Percentiles rank a stretch among this genome's conserved stretches.
phyloP scores from a whole-genome alignment of 2,113 vertebrate species.

The Cyprinodon variegatus region DNA sequence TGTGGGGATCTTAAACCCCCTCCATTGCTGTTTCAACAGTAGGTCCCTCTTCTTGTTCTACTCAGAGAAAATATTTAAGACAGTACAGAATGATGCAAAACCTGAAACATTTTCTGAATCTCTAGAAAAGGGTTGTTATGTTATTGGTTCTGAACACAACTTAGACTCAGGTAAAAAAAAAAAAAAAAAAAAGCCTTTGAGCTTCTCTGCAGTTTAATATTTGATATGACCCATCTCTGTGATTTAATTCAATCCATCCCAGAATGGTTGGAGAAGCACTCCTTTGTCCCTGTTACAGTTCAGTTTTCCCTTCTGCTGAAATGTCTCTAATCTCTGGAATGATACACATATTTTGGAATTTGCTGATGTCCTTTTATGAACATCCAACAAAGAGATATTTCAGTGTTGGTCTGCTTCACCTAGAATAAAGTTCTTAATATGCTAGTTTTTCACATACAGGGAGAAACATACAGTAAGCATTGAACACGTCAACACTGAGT shows the following conservation, averaged over 20 bases:
- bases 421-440: constrained; percentile 61
- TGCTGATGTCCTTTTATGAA: constrained; percentile 66
- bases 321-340: constrained; percentile 48
- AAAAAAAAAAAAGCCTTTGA: background rate
- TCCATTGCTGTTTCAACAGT: constrained; percentile 21
- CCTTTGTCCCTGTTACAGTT: constrained; percentile 35
- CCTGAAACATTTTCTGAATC: background rate
- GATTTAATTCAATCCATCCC: constrained; percentile 56
- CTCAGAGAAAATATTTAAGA: constrained; percentile 10
- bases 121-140: background rate
- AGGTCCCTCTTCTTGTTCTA: constrained; percentile 19
- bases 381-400: constrained; percentile 43
- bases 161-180: background rate
- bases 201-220: constrained; percentile 31
- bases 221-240: constrained; percentile 63
- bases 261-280: constrained; percentile 59
- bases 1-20: constrained; percentile 48
- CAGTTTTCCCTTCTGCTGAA: constrained; percentile 59
- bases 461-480: background rate
- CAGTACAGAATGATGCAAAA: background rate
- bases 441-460: constrained; percentile 47
- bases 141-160: background rate
- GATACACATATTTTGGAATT: constrained; percentile 65
- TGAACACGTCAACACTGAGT: background rate
- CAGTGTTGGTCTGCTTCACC: constrained; percentile 35